These are phyloP conservation scores for Megaceryle maxima DNA, from an alignment of 2,113 vertebrate species.

Conservation along the genomic window DNA sequence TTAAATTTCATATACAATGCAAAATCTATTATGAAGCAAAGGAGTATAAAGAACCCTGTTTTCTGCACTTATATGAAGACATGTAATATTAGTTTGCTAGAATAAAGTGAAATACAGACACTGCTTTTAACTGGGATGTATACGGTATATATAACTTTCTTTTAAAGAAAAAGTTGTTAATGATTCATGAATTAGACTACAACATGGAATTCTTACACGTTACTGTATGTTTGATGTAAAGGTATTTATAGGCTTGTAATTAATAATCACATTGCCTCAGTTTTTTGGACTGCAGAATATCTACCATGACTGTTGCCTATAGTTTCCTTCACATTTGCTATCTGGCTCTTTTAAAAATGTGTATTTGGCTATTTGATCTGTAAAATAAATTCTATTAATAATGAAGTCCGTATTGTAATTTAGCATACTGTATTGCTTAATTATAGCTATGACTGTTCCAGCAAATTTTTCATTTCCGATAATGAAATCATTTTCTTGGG, in stretches of 20 bases:
- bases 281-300: conserved; percentile 59
- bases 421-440: conserved; percentile 47
- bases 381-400: conserved; percentile 64
- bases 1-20: conserved; percentile 3
- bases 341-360: conserved; percentile 49
- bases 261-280: conserved; percentile 57
- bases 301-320: conserved; percentile 60
- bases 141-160: conserved; percentile 50
- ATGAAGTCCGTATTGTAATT: conserved; percentile 46
- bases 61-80: conserved; percentile 54
- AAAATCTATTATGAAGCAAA: conserved; percentile 27
- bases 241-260: conserved; percentile 56
- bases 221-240: conserved; percentile 66
- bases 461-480: background rate
- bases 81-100: conserved; percentile 39
- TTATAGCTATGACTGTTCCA: conserved; percentile 17
- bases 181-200: conserved; percentile 31
- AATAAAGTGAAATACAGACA: conserved; percentile 29
- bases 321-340: conserved; percentile 57
- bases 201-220: conserved; percentile 51
- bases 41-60: conserved; percentile 69
- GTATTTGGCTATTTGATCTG: conserved; percentile 62
- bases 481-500: background rate
- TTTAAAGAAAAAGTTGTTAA: conserved; percentile 40
- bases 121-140: conserved; percentile 57